These are phyloP conservation scores for Lepus timidus DNA, from an alignment of 2,113 vertebrate genomes.

Conservation along the genomic window DNA sequence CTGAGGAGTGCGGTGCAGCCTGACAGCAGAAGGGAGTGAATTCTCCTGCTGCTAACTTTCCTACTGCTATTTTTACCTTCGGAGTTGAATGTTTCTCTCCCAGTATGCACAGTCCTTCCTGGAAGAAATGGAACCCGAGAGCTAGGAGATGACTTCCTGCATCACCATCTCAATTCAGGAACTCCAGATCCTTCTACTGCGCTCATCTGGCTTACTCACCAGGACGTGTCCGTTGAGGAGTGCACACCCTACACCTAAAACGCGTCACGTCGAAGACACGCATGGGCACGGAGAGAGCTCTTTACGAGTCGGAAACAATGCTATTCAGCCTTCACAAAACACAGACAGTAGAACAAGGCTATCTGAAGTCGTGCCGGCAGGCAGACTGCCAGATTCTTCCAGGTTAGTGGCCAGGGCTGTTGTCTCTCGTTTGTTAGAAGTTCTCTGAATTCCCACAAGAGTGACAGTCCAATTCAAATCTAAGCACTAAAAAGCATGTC, in stretches of 20 bases:
- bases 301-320: not conserved
- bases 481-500: not conserved
- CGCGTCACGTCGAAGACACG: not conserved
- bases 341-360: not conserved
- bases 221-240: not conserved
- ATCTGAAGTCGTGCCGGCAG: not conserved
- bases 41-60: not conserved
- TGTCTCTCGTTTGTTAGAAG: constrained; percentile 51
- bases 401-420: not conserved
- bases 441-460: not conserved
- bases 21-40: too few relatives aligned
- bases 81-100: not conserved
- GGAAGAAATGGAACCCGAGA: not conserved
- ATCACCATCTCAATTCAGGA: not conserved
- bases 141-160: not conserved
- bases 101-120: not conserved
- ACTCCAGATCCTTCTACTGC: not conserved
- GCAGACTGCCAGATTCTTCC: constrained; percentile 1
- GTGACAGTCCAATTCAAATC: not conserved
- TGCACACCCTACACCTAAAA: not conserved
- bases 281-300: not conserved
- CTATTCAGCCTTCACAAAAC: constrained; percentile 8
- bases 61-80: not conserved
- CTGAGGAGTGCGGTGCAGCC: too few relatives aligned
- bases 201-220: not conserved